These are phyloP conservation scores for Xiphophorus hellerii DNA, from an alignment of 2,113 vertebrate species.

Conservation along the genomic window DNA sequence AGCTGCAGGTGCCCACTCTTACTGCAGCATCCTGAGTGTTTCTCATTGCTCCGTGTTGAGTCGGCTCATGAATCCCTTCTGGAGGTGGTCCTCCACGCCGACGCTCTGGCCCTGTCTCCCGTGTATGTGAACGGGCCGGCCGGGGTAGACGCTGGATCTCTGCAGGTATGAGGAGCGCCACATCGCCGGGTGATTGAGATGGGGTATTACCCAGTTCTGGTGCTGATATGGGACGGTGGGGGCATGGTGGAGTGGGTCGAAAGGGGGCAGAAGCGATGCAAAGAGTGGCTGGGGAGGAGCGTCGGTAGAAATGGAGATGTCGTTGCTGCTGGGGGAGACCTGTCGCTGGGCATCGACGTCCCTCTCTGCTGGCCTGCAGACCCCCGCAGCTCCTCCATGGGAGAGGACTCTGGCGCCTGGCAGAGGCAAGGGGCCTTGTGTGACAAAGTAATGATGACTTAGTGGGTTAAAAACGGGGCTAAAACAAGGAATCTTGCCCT, in stretches of 20 bases:
- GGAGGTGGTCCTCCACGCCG: conserved; percentile 15
- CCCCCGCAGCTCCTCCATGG: background rate
- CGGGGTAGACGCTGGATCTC: conserved; percentile 37
- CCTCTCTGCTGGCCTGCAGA: conserved; percentile 8
- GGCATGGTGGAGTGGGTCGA: background rate
- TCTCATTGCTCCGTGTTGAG: conserved; percentile 30
- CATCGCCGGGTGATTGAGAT: conserved; percentile 19
- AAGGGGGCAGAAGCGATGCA: conserved; percentile 2
- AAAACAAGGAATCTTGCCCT: conserved; percentile 3
- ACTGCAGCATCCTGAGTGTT: too few relatives aligned
- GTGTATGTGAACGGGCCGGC: conserved; percentile 48
- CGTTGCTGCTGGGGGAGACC: conserved; percentile 54
- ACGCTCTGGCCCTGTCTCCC: conserved; percentile 19
- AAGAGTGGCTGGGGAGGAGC: background rate
- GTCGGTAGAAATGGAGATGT: conserved; percentile 5
- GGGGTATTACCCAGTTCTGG: conserved; percentile 49
- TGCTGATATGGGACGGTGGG: conserved; percentile 23
- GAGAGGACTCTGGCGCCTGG: conserved; percentile 1
- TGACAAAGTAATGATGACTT: background rate
- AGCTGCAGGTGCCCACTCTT: background rate
- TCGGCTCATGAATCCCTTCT: conserved; percentile 33
- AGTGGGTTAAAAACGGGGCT: conserved; percentile 16
- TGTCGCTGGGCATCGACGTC: conserved; percentile 37
- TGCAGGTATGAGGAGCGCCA: conserved; percentile 53
- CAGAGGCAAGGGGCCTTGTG: conserved; percentile 4